Evolutionary conservation across 2,888 invertebrate genomes (phyloP).

Genomic region (Cremastobaeus sp.): DNA sequence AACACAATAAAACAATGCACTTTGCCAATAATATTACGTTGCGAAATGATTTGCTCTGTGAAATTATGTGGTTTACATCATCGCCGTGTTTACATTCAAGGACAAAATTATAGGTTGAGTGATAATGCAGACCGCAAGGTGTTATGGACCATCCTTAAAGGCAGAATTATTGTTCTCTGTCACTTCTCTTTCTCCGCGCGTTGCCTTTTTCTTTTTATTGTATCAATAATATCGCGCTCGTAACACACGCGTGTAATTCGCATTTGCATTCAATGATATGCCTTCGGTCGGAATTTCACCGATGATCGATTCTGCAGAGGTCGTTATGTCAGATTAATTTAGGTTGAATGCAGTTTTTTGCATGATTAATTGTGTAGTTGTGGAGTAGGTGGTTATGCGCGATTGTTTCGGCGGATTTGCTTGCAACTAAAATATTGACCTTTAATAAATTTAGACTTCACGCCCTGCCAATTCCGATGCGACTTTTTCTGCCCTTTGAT

Average conservation of each 20-base stretch:
- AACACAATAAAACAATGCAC: conserved; percentile 48
- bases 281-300: conserved; percentile 38
- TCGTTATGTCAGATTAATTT: conserved; percentile 52
- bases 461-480: too few species aligned
- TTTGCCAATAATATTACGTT: conserved; percentile 51
- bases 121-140: conserved; percentile 62
- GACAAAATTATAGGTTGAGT: conserved; percentile 61
- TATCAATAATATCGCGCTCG: conserved; percentile 48
- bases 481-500: too few species aligned
- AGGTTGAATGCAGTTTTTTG: conserved; percentile 35
- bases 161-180: conserved; percentile 56
- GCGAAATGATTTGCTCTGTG: conserved; percentile 57
- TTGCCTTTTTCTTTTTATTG: conserved; percentile 51
- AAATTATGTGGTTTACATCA: conserved; percentile 62
- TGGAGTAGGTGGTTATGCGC: conserved; percentile 15
- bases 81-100: conserved; percentile 59
- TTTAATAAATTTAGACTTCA: too few species aligned
- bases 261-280: conserved; percentile 59
- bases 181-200: conserved; percentile 20
- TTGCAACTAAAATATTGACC: too few species aligned
- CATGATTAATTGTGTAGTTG: conserved; percentile 29
- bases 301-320: conserved; percentile 54
- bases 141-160: conserved; percentile 59
- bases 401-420: too few species aligned
- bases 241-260: conserved; percentile 29